A percentile compares a stretch with the other conserved stretches of the same genome.
phyloP scores from a whole-genome alignment of 1,140 invertebrate species.

The Pollicipes pollicipes region DNA sequence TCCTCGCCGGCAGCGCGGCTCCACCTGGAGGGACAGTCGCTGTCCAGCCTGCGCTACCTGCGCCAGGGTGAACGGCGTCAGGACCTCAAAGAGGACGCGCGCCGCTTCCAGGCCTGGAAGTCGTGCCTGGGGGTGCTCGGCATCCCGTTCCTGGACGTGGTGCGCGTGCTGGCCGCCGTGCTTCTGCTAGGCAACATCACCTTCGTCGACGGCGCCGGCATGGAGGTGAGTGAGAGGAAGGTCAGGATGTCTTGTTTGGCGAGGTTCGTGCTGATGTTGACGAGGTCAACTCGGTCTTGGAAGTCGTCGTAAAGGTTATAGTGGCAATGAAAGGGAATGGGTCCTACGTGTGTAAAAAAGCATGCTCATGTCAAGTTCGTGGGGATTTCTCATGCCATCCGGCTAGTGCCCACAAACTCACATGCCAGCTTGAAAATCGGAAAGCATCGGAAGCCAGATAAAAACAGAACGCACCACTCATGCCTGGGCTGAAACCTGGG shows the following conservation, averaged over 20 bases:
- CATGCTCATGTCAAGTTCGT: too few relatives aligned
- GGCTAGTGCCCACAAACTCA: too few relatives aligned
- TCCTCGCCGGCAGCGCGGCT: slow-evolving; percentile 44
- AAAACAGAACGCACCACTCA: too few relatives aligned
- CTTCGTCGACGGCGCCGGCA: slow-evolving; percentile 47
- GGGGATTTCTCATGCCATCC: too few relatives aligned
- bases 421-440: too few relatives aligned
- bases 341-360: too few relatives aligned
- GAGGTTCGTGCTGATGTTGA: neutral
- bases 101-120: slow-evolving; percentile 69
- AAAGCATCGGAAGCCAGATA: too few relatives aligned
- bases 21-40: slow-evolving; percentile 61
- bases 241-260: neutral
- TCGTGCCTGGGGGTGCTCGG: slow-evolving; percentile 70
- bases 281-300: too few relatives aligned
- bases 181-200: slow-evolving; percentile 77
- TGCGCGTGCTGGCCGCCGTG: slow-evolving; percentile 73
- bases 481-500: too few relatives aligned
- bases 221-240: neutral
- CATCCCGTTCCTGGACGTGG: slow-evolving; percentile 83
- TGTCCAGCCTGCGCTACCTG: slow-evolving; percentile 60
- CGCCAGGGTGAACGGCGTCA: slow-evolving; percentile 52
- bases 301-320: too few relatives aligned
- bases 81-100: slow-evolving; percentile 55
- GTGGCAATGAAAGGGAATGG: too few relatives aligned